phyloP scores from a whole-genome alignment of 2,113 vertebrate genomes.

The Phrynosoma platyrhinos region DNA sequence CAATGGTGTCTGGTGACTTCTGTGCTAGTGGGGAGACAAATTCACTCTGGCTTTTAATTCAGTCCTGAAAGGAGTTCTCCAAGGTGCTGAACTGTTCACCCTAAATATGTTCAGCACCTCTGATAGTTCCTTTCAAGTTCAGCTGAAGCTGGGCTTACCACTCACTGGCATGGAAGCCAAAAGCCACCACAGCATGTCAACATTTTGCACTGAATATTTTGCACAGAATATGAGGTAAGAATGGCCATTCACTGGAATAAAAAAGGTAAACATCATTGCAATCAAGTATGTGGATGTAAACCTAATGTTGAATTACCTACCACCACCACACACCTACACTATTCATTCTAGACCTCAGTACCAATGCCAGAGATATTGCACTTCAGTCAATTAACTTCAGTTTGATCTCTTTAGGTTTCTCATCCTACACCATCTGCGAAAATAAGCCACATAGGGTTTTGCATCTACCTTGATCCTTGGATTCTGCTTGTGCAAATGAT shows the following conservation, averaged over 20 bases:
- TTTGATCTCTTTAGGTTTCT: background rate
- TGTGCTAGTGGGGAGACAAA: too few species aligned
- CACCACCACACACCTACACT: background rate
- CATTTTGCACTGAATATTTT: background rate
- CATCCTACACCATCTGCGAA: background rate
- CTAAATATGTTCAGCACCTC: too few species aligned
- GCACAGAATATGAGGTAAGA: background rate
- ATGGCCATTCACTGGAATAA: background rate
- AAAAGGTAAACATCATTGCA: background rate
- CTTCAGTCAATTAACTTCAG: background rate
- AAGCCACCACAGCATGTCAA: too few species aligned
- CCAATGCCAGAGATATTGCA: background rate
- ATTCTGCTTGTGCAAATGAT: constrained; percentile 91
- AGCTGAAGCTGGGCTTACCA: too few species aligned
- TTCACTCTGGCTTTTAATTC: too few species aligned
- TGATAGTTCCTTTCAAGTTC: too few species aligned
- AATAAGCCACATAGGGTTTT: background rate
- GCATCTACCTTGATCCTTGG: constrained; percentile 91
- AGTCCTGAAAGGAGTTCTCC: too few species aligned
- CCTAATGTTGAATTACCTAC: background rate
- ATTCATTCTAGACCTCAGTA: background rate
- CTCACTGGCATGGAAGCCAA: too few species aligned
- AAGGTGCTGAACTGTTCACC: too few species aligned
- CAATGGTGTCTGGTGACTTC: too few species aligned
- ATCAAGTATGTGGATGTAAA: background rate